phyloP scores from a whole-genome alignment of 2,888 invertebrate genomes.

The Alloplasta piceator region DNA sequence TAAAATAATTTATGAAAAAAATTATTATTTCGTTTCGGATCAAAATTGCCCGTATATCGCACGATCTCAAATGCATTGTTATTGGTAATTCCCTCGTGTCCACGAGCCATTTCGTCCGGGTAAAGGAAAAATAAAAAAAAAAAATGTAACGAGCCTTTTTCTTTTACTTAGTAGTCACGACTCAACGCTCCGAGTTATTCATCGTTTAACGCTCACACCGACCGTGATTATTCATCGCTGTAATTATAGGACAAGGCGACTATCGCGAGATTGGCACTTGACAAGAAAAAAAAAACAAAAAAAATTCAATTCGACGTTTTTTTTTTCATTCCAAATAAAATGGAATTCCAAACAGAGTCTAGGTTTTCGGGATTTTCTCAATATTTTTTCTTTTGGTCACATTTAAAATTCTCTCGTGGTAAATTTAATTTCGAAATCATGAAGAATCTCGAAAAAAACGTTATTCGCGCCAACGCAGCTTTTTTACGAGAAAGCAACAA shows the following conservation, averaged over 20 bases:
- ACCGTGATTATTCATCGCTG: conserved; percentile 46
- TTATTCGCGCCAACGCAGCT: too few relatives aligned
- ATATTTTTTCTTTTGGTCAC: too few relatives aligned
- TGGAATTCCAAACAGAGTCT: background rate
- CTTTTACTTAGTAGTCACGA: conserved; percentile 28
- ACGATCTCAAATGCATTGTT: conserved; percentile 36
- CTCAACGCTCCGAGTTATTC: conserved; percentile 50
- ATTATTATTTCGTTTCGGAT: conserved; percentile 31
- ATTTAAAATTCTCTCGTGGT: too few relatives aligned
- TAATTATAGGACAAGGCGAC: conserved; percentile 44
- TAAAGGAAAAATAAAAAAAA: conserved; percentile 1
- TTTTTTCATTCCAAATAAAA: background rate
- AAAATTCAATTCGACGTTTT: background rate
- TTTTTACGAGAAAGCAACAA: background rate
- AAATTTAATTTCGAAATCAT: too few relatives aligned
- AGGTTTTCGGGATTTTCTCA: too few relatives aligned
- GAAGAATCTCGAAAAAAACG: too few relatives aligned
- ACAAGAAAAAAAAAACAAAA: background rate
- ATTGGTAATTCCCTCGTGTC: conserved; percentile 51
- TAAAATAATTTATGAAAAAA: background rate
- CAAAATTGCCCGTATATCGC: conserved; percentile 30
- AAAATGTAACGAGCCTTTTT: background rate
- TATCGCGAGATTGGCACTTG: conserved; percentile 29
- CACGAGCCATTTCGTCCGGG: conserved; percentile 36
- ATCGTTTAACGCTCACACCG: conserved; percentile 56